These are phyloP conservation scores for Anastrepha obliqua DNA, from an alignment of 1,140 invertebrate genomes.

Conservation along the genomic window DNA sequence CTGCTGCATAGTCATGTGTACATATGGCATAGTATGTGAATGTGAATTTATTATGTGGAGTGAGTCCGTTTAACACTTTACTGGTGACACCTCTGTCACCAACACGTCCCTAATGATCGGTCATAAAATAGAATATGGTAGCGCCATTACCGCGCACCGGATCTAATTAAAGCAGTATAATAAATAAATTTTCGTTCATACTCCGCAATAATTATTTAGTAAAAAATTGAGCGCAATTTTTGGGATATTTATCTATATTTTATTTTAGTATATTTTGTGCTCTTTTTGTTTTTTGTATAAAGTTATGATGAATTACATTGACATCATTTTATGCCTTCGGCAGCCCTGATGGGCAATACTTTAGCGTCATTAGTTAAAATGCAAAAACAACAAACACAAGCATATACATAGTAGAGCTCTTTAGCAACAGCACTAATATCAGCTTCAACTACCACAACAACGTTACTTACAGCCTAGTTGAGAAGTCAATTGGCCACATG, in stretches of 20 bases:
- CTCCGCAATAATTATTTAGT: background rate
- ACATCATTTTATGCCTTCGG: slow-evolving; percentile 63
- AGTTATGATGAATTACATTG: slow-evolving; percentile 65
- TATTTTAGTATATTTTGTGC: background rate
- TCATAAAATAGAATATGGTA: background rate
- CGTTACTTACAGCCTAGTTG: background rate
- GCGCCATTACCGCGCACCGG: slow-evolving; percentile 11
- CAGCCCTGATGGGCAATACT: background rate
- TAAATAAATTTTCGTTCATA: background rate
- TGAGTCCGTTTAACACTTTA: slow-evolving; percentile 30
- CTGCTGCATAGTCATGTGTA: background rate
- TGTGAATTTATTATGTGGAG: background rate
- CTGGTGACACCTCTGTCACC: slow-evolving; percentile 9
- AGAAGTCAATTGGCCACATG: slow-evolving; percentile 28
- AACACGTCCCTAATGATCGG: background rate
- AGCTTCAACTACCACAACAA: background rate
- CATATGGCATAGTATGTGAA: background rate
- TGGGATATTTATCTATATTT: background rate
- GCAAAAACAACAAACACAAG: too few species aligned
- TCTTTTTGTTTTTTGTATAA: slow-evolving; percentile 14
- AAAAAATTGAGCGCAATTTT: background rate
- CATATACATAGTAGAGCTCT: too few species aligned
- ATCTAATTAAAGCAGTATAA: slow-evolving; percentile 42
- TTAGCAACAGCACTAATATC: too few species aligned
- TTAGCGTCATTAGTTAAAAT: background rate